Conservation (phyloP, 2,113 vertebrate genomes). For the Lonchura striata region DNA sequence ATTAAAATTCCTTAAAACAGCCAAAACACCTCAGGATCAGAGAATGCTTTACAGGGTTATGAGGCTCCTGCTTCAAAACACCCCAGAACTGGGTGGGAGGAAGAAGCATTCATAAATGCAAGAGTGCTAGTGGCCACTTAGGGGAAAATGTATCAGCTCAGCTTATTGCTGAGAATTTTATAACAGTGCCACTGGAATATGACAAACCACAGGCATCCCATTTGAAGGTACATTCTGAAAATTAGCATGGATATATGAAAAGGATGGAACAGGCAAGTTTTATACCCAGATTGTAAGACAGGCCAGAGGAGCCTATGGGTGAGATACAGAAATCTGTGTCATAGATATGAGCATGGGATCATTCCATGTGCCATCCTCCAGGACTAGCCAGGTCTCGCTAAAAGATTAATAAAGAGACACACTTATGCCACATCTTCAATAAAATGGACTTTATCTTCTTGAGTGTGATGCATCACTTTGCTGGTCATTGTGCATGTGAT, state of each 20-base stretch:
- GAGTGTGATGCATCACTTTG: not conserved
- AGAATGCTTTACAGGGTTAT: not conserved
- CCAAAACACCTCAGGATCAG: not conserved
- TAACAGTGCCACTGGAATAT: not conserved
- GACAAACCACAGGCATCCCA: not conserved
- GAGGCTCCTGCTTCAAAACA: not conserved
- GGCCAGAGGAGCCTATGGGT: fast-evolving
- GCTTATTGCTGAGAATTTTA: not conserved
- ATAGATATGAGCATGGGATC: not conserved
- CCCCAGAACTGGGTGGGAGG: fast-evolving
- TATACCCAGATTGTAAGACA: no score
- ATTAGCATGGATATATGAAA: not conserved
- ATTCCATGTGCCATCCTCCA: not conserved
- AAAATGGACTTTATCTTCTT: not conserved
- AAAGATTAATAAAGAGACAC: not conserved
- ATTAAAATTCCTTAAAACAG: not conserved
- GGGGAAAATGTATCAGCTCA: not conserved
- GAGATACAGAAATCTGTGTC: not conserved
- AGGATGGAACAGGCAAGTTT: not conserved
- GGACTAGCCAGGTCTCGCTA: not conserved
- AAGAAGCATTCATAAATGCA: no score
- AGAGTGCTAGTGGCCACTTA: no score
- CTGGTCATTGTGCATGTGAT: not conserved
- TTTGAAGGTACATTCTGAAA: not conserved
- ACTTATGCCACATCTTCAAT: not conserved